Evolutionary conservation across 2,888 invertebrate genomes (phyloP).

Genomic region (Cephus nigrinus): DNA sequence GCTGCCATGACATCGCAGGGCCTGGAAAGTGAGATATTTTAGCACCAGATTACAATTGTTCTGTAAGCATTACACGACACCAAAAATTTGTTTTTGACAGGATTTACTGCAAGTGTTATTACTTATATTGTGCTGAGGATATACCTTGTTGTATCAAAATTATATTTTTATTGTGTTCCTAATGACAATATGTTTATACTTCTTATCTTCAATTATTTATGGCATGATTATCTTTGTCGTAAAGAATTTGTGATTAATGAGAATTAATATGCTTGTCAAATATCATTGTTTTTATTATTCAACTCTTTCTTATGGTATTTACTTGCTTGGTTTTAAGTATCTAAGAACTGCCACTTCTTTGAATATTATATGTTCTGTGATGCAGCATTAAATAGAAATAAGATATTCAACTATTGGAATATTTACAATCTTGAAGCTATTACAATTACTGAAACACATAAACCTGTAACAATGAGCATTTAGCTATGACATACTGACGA

Average conservation of each 20-base stretch:
- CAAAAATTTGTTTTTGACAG: neutral
- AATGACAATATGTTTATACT: neutral
- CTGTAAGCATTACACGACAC: conserved; percentile 26
- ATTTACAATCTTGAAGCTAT: neutral
- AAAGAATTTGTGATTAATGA: neutral
- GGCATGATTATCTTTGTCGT: neutral
- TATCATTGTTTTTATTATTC: neutral
- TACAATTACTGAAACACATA: neutral
- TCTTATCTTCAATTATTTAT: neutral
- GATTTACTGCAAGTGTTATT: neutral
- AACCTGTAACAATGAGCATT: neutral
- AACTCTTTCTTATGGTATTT: neutral
- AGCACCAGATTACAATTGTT: conserved; percentile 20
- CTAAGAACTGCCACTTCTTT: neutral
- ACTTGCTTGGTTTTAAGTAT: neutral
- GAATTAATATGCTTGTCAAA: neutral
- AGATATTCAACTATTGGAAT: neutral
- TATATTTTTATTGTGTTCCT: neutral
- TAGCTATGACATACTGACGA: neutral
- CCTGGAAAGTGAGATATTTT: conserved; percentile 1
- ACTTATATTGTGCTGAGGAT: neutral
- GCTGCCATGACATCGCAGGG: conserved; percentile 12
- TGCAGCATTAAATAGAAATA: neutral
- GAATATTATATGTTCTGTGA: neutral
- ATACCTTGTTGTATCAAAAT: neutral